These are phyloP conservation scores for Enteromius thamalakanensis DNA, from an alignment of 2,797 vertebrate genomes.

Conservation along the genomic window DNA sequence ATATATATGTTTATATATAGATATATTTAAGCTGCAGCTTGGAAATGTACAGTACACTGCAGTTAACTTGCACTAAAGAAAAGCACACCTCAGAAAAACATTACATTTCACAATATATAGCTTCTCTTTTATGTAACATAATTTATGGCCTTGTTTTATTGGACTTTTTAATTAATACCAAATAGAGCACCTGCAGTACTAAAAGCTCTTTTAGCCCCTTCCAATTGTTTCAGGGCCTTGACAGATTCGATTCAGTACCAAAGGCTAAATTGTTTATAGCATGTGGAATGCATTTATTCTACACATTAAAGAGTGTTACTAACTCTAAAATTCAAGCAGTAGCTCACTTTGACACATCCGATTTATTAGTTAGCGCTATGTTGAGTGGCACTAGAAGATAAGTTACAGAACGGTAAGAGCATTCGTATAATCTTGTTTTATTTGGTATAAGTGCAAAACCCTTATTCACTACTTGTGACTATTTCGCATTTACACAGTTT, in stretches of 20 bases:
- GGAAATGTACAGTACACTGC: not conserved
- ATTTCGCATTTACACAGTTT: slow-evolving; percentile 36
- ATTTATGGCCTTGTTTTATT: too few species aligned
- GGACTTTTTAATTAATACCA: too few species aligned
- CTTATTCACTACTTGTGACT: slow-evolving; percentile 20
- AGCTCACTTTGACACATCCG: slow-evolving; percentile 26
- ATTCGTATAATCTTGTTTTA: not conserved
- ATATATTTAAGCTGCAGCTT: not conserved
- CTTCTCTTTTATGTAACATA: not conserved
- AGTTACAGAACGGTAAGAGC: not conserved
- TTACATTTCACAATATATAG: not conserved
- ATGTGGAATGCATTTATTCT: not conserved
- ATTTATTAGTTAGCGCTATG: slow-evolving; percentile 18
- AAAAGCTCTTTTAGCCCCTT: not conserved
- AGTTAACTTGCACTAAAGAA: not conserved
- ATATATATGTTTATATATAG: too few species aligned
- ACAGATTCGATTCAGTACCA: not conserved
- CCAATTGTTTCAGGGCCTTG: not conserved
- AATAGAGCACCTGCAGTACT: not conserved
- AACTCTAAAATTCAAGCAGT: not conserved
- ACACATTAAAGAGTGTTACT: slow-evolving; percentile 1
- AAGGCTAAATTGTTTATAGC: not conserved
- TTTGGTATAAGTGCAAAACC: slow-evolving; percentile 18
- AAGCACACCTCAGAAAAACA: not conserved
- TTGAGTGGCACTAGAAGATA: slow-evolving; percentile 7